Conservation (phyloP, 1,140 invertebrate genomes). For the Drosophila baimaii region DNA sequence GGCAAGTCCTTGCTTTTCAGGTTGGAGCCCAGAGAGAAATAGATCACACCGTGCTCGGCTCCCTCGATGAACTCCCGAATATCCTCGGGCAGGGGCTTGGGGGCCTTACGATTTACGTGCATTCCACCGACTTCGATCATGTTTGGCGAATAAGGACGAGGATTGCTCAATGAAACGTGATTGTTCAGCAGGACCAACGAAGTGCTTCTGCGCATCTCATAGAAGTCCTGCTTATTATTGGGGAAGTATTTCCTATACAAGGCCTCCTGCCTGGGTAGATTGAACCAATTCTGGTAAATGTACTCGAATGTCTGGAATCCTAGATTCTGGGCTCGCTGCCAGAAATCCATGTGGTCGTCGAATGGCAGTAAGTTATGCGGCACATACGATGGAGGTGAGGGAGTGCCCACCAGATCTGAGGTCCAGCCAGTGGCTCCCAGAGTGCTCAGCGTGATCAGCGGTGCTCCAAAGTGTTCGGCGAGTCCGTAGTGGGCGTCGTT, state of each 20-base stretch:
- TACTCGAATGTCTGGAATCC: conserved; percentile 45
- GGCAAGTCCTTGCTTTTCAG: conserved; percentile 85
- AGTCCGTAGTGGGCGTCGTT: conserved; percentile 74
- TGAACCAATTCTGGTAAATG: conserved; percentile 32
- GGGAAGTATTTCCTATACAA: conserved; percentile 83
- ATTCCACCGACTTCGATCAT: conserved; percentile 87
- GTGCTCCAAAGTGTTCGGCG: conserved; percentile 70
- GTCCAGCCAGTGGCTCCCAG: conserved; percentile 75
- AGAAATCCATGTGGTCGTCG: conserved; percentile 83
- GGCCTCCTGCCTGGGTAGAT: conserved; percentile 74
- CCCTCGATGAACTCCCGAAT: conserved; percentile 86
- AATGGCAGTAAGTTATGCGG: conserved; percentile 71
- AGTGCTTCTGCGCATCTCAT: conserved; percentile 79
- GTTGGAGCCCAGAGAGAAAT: conserved; percentile 88
- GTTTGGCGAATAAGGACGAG: conserved; percentile 85
- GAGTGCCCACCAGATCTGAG: conserved; percentile 77
- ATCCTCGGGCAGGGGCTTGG: conserved; percentile 80
- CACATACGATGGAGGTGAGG: conserved; percentile 81
- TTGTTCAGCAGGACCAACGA: conserved; percentile 86
- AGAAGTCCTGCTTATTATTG: conserved; percentile 60
- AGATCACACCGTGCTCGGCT: conserved; percentile 86
- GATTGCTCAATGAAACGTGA: conserved; percentile 85
- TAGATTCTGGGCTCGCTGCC: conserved; percentile 83
- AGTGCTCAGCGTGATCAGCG: conserved; percentile 63
- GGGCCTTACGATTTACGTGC: conserved; percentile 83